A percentile compares a stretch with the other conserved stretches of the same genome.
These are phyloP conservation scores for Drosophila fungiperda DNA, from an alignment of 2,888 invertebrate genomes.

Conservation along the genomic window DNA sequence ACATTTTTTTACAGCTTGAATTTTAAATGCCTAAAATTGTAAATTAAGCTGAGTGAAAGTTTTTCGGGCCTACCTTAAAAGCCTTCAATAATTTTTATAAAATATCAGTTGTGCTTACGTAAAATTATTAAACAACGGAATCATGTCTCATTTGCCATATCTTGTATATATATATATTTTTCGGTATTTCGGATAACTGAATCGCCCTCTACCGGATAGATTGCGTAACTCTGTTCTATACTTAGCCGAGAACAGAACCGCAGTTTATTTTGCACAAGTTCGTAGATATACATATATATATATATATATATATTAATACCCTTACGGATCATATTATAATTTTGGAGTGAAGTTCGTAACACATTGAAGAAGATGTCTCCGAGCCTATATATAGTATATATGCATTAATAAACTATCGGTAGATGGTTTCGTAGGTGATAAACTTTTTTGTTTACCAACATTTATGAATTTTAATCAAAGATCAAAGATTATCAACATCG, in stretches of 20 bases:
- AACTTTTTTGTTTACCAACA: neutral
- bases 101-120: neutral
- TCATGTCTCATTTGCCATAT: neutral
- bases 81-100: conserved; percentile 18
- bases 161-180: neutral
- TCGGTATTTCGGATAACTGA: neutral
- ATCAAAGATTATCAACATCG: neutral
- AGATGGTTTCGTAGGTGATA: neutral
- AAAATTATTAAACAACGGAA: conserved; percentile 20
- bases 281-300: neutral
- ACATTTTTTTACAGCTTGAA: conserved; percentile 25
- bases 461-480: neutral
- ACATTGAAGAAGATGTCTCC: neutral
- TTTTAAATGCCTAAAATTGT: conserved; percentile 43
- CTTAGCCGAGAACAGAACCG: conserved; percentile 57
- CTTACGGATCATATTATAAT: neutral
- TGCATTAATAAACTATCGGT: neutral
- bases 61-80: conserved; percentile 55
- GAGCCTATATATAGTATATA: neutral
- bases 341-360: neutral
- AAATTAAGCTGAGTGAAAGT: conserved; percentile 57
- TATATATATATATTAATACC: too few species aligned
- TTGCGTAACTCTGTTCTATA: neutral
- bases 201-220: conserved; percentile 30
- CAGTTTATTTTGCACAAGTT: neutral